phyloP scores from a whole-genome alignment of 2,113 vertebrate species.

The Todiramphus saurophagus region DNA sequence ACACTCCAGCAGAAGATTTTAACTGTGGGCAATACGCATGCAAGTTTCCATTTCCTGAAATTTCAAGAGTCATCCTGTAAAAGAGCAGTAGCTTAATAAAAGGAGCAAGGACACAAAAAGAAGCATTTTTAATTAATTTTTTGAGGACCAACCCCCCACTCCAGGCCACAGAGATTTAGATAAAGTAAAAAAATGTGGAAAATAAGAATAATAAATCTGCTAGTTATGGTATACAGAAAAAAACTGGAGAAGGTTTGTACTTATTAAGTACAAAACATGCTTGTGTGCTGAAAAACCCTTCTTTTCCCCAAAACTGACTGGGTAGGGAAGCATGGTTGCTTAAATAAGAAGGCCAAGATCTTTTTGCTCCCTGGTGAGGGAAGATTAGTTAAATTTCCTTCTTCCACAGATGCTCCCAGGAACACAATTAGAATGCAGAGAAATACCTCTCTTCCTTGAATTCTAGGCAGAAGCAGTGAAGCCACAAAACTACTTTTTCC shows the following conservation, averaged over 20 bases:
- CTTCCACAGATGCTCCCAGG: not conserved
- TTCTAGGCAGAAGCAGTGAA: not conserved
- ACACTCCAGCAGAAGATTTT: not conserved
- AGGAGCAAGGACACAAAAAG: not conserved
- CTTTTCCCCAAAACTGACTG: not conserved
- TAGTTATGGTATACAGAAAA: not conserved
- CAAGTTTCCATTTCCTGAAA: not conserved
- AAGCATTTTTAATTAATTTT: fast-evolving
- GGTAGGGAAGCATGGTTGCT: not conserved
- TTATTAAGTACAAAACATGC: not conserved
- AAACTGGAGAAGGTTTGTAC: not conserved
- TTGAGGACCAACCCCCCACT: not conserved
- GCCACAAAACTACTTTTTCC: not conserved
- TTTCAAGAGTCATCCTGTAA: not conserved
- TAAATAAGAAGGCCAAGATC: not conserved
- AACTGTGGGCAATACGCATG: not conserved
- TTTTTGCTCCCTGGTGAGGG: not conserved
- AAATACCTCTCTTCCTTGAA: not conserved
- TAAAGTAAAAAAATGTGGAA: not conserved
- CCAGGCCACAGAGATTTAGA: not conserved
- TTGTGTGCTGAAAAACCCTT: not conserved
- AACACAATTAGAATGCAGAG: not conserved
- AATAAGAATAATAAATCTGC: not conserved
- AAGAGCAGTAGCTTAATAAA: not conserved
- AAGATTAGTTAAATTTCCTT: not conserved